These are phyloP conservation scores for Sisyra nigra DNA, from an alignment of 2,888 invertebrate genomes.

Conservation along the genomic window DNA sequence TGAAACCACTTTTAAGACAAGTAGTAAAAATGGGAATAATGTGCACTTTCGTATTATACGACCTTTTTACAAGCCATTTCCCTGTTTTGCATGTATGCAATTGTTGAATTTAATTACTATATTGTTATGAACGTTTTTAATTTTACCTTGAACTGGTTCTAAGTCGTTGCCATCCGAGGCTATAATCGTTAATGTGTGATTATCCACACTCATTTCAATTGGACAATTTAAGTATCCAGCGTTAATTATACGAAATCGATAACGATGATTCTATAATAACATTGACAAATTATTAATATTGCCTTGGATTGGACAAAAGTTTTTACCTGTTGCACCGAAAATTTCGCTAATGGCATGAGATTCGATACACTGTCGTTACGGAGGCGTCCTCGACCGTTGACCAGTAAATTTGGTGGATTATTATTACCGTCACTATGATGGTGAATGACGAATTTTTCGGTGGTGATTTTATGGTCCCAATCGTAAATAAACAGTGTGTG, in stretches of 20 bases:
- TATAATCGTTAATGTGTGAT: slow-evolving; percentile 62
- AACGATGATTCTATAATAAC: slow-evolving; percentile 42
- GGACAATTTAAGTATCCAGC: slow-evolving; percentile 81
- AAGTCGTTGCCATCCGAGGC: slow-evolving; percentile 67
- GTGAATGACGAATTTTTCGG: slow-evolving; percentile 66
- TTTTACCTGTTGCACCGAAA: slow-evolving; percentile 46
- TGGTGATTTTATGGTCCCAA: slow-evolving; percentile 61
- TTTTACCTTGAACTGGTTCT: slow-evolving; percentile 52
- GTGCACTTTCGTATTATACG: too few species aligned
- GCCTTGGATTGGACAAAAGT: not conserved
- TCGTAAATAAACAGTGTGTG: slow-evolving; percentile 66
- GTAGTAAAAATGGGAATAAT: too few species aligned
- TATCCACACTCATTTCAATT: slow-evolving; percentile 65
- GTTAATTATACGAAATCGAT: slow-evolving; percentile 69
- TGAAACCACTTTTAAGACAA: too few species aligned
- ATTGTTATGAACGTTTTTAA: too few species aligned
- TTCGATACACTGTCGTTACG: slow-evolving; percentile 23
- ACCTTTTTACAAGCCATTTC: too few species aligned
- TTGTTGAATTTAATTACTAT: too few species aligned
- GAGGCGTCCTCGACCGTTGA: slow-evolving; percentile 66
- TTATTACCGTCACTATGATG: slow-evolving; percentile 71
- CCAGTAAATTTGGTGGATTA: slow-evolving; percentile 62
- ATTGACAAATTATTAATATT: not conserved
- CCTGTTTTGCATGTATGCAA: too few species aligned
- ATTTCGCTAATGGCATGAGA: slow-evolving; percentile 43